Percentiles rank a stretch among this genome's conserved stretches.
Evolutionary conservation across 2,113 vertebrate species (phyloP).

Genomic region (Caracal caracal): DNA sequence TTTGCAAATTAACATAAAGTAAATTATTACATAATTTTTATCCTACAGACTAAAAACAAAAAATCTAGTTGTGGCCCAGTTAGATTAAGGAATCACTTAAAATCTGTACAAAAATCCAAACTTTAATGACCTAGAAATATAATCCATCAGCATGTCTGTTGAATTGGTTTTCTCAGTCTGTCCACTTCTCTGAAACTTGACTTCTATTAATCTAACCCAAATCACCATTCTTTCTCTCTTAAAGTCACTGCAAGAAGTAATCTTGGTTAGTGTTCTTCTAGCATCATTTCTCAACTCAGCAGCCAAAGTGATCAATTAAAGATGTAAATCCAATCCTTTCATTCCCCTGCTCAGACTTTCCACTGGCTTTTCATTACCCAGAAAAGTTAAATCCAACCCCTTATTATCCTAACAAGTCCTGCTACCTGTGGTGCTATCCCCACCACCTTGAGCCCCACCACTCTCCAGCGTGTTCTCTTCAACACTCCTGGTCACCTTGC

Average conservation of each 20-base stretch:
- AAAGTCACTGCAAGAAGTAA: neutral
- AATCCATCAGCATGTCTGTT: neutral
- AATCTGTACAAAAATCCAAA: neutral
- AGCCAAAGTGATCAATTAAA: neutral
- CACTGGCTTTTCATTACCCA: neutral
- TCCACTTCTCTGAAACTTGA: neutral
- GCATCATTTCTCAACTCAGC: neutral
- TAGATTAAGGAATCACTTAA: neutral
- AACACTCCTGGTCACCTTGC: neutral
- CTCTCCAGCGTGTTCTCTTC: neutral
- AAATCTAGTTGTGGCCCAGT: neutral
- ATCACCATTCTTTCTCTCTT: neutral
- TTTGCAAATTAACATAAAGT: slow-evolving; percentile 14
- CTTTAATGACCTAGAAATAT: neutral
- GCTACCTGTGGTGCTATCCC: neutral
- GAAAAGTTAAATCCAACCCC: neutral
- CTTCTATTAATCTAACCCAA: neutral
- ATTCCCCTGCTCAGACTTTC: neutral
- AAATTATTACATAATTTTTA: neutral
- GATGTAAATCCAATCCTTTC: neutral
- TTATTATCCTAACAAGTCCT: neutral
- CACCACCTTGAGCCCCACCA: too few relatives aligned
- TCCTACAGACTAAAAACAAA: neutral
- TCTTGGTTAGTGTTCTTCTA: neutral
- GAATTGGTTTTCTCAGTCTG: neutral